phyloP scores from a whole-genome alignment of 2,888 invertebrate species.

The Tetragonisca angustula region DNA sequence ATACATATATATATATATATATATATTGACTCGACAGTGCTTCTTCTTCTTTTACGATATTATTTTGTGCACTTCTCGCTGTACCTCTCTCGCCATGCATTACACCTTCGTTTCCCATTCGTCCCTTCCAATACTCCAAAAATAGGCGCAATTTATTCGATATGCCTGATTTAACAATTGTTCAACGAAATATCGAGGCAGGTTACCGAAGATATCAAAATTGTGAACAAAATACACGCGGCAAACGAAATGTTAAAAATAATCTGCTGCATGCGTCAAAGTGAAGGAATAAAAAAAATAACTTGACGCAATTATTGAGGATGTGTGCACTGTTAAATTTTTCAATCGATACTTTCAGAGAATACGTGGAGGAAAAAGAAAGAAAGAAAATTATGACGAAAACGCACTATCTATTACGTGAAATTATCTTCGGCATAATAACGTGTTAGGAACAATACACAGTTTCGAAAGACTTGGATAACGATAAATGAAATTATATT shows the following conservation, averaged over 20 bases:
- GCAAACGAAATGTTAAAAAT: background rate
- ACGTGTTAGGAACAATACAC: background rate
- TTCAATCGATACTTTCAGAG: background rate
- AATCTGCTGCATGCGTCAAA: background rate
- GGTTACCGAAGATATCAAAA: background rate
- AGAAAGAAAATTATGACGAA: too few relatives aligned
- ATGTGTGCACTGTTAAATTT: background rate
- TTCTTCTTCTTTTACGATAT: background rate
- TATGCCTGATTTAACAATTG: background rate
- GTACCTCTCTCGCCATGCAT: background rate
- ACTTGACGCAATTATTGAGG: background rate
- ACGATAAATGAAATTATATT: background rate
- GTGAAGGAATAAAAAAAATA: background rate
- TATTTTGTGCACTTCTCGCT: background rate
- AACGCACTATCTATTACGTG: too few relatives aligned
- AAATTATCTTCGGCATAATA: too few relatives aligned
- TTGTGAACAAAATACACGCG: background rate
- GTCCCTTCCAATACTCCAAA: background rate
- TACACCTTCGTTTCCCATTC: background rate
- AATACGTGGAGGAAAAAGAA: background rate
- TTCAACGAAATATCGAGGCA: background rate
- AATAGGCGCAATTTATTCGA: background rate
- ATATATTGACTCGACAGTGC: background rate
- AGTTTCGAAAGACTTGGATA: background rate
- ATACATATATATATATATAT: too few relatives aligned